Evolutionary conservation across 2,797 vertebrate species (phyloP), one percentile per base, ranked within the genome.

Genomic region (Melanotaenia trifasciata): DNA sequence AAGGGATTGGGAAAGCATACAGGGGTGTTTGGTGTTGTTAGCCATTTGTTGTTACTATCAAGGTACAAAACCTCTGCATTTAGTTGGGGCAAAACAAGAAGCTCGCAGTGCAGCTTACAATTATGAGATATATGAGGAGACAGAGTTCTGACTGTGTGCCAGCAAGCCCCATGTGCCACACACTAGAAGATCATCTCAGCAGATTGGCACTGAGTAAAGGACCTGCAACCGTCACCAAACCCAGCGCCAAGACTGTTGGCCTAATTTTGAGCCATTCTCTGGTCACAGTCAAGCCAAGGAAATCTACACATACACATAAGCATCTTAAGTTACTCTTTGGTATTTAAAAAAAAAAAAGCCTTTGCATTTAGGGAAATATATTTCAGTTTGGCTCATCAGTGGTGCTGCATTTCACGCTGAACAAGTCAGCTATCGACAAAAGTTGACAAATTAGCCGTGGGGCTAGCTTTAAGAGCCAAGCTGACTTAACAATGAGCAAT

Each of bases 1-100:
- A 93, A 90, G 86, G 87, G 89, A 91, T 86, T 83, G 78, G 45
- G 76, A 82, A 79, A 78, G 83, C 85, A 90, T 86, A 93, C 89
- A 90, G 20, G 79, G 68, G 58, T 82, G 77, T 77, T 87, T 82
- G 67, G 68, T 53, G 6, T 56, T 64, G 74, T 81, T 72, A 65
- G 65, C 77, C 58, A 54, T 79, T 77, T 5, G 54, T 76, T 81
- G 79, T 84, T 80, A 73, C 83, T 77, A 84, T 86, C 83, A 70
- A 86, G 77, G 74, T 72, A 68, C 40, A 65, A 67, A 87, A 81
- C 71, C 81, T 80, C 71, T 68, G 65, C 75, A 66, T 85, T 89
- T 89, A 85, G 88, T 87, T 89, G 83, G 70, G 77, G 59, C 78
- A 76, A 72, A 89, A 88, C 87, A 86, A 81, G 83, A 65, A 78